These are phyloP conservation scores for Choristoneura fumiferana DNA, from an alignment of 1,140 invertebrate species.

Conservation along the genomic window DNA sequence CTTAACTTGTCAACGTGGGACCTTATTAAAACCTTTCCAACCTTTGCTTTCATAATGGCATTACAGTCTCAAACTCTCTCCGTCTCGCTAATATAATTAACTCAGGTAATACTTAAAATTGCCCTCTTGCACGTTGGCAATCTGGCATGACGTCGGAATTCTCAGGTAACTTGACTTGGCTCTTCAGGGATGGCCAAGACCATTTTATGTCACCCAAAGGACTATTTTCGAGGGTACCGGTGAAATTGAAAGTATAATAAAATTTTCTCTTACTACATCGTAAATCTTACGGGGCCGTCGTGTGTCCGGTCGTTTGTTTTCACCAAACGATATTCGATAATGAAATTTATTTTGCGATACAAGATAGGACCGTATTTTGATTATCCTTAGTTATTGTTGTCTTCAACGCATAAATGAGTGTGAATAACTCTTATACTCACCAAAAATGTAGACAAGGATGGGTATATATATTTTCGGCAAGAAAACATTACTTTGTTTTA, in stretches of 20 bases:
- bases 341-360: constrained; percentile 29
- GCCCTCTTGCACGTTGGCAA: constrained; percentile 27
- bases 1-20: constrained; percentile 24
- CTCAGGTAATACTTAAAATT: constrained; percentile 42
- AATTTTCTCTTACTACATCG: constrained; percentile 49
- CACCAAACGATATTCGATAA: constrained; percentile 25
- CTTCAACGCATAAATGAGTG: too few species aligned
- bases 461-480: too few species aligned
- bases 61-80: constrained; percentile 42
- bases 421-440: too few species aligned
- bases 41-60: constrained; percentile 41
- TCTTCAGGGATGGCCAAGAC: constrained; percentile 10
- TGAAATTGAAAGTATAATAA: constrained; percentile 60
- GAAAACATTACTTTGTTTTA: too few species aligned
- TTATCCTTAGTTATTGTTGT: background rate
- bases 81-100: constrained; percentile 45
- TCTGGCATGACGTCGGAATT: constrained; percentile 32
- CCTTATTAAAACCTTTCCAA: constrained; percentile 48
- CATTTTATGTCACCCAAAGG: constrained; percentile 36
- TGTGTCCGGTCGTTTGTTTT: constrained; percentile 46
- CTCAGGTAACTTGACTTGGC: constrained; percentile 20
- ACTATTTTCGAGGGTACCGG: constrained; percentile 33
- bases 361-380: constrained; percentile 9
- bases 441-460: too few species aligned
- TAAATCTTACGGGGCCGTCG: constrained; percentile 49